These are phyloP conservation scores for Lasioglossum calceatum DNA, from an alignment of 2,888 invertebrate genomes.

Conservation along the genomic window DNA sequence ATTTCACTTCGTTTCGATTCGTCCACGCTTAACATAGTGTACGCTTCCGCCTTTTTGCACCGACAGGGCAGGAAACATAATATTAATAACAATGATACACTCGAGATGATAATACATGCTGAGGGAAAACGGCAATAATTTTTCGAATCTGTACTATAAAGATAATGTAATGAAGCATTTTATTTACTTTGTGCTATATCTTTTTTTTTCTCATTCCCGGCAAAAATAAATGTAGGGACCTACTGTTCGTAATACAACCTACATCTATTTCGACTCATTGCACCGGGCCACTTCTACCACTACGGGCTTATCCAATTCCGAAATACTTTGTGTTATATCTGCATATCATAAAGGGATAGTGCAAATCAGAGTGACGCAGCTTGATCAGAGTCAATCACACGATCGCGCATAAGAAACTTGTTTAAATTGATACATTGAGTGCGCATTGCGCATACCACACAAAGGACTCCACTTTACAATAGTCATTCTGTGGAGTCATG, in stretches of 20 bases:
- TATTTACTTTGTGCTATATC: background rate
- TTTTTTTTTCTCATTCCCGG: too few relatives aligned
- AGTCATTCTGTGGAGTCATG: slow-evolving; percentile 1
- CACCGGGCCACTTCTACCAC: too few relatives aligned
- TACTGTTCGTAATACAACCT: too few relatives aligned
- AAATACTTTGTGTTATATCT: too few relatives aligned
- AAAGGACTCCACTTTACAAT: background rate
- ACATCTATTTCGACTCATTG: too few relatives aligned
- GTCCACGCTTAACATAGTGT: background rate
- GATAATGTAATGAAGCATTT: background rate
- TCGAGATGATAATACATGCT: too few relatives aligned
- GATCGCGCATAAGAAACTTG: background rate
- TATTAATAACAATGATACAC: too few relatives aligned
- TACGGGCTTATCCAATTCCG: too few relatives aligned
- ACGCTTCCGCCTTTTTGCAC: background rate
- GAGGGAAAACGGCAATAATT: too few relatives aligned
- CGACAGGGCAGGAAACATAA: too few relatives aligned
- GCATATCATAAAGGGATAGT: background rate
- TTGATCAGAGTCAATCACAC: background rate
- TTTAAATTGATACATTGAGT: background rate
- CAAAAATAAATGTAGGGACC: too few relatives aligned
- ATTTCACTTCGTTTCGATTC: background rate
- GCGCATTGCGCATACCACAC: background rate
- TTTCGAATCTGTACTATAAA: too few relatives aligned
- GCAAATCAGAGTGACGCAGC: background rate